Evolutionary conservation across 2,113 vertebrate genomes (phyloP).

Genomic region (Ophiodon elongatus): DNA sequence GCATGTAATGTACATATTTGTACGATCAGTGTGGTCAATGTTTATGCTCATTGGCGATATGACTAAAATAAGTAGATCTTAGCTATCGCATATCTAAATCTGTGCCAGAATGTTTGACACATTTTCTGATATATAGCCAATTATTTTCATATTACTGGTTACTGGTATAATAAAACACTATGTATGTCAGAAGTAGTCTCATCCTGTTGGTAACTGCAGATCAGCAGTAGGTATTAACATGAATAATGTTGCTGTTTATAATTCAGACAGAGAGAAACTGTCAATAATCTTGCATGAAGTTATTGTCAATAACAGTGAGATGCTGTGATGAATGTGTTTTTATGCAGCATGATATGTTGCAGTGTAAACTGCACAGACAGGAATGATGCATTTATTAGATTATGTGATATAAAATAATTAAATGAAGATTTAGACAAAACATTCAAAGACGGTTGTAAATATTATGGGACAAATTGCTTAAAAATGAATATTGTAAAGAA

Average conservation of each 20-base stretch:
- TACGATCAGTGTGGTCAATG: constrained; percentile 5
- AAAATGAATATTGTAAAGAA: constrained; percentile 44
- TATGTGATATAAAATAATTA: constrained; percentile 18
- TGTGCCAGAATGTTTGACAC: constrained; percentile 76
- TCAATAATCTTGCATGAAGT: constrained; percentile 50
- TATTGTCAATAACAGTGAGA: constrained; percentile 29
- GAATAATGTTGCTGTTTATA: constrained; percentile 16
- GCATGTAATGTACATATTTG: constrained; percentile 40
- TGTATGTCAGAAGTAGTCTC: constrained; percentile 6
- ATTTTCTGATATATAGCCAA: constrained; percentile 65
- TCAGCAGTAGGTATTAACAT: constrained; percentile 22
- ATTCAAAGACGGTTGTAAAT: constrained; percentile 61
- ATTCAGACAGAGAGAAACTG: constrained; percentile 21
- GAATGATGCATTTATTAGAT: constrained; percentile 1
- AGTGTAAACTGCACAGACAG: neutral
- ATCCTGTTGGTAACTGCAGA: constrained; percentile 19
- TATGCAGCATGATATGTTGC: constrained; percentile 22
- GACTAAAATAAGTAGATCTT: constrained; percentile 43
- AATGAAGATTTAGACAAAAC: constrained; percentile 18
- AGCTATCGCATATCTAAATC: constrained; percentile 53
- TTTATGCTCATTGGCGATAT: constrained; percentile 41
- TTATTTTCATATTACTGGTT: constrained; percentile 64
- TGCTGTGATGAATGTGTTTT: constrained; percentile 19
- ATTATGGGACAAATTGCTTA: constrained; percentile 39
- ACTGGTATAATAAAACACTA: constrained; percentile 37